Evolutionary conservation across 2,888 invertebrate species (phyloP).

Genomic region (Teleiodes luculella): DNA sequence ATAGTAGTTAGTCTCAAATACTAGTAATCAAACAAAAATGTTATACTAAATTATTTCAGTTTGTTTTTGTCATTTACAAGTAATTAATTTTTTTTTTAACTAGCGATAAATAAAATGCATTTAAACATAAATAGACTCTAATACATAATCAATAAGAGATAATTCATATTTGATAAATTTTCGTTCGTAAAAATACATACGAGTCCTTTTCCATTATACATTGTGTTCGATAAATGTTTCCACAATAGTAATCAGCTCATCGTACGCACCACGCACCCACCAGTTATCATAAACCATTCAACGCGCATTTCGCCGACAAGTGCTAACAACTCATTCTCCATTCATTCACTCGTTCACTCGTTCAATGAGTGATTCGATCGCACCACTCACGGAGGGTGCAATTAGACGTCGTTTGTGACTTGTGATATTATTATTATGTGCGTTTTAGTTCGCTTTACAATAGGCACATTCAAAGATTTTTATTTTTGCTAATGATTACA

Average conservation of each 20-base stretch:
- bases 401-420: slow-evolving; percentile 20
- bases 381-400: slow-evolving; percentile 23
- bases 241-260: neutral
- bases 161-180: too few relatives aligned
- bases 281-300: slow-evolving; percentile 20
- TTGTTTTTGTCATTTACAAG: too few relatives aligned
- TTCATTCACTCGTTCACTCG: slow-evolving; percentile 37
- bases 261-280: slow-evolving; percentile 4
- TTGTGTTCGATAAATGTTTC: neutral
- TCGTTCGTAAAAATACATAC: too few relatives aligned
- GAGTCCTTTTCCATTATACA: neutral
- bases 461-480: neutral
- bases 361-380: slow-evolving; percentile 33
- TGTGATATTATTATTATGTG: neutral
- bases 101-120: too few relatives aligned
- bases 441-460: neutral
- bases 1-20: too few relatives aligned
- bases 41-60: too few relatives aligned
- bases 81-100: too few relatives aligned
- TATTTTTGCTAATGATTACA: neutral
- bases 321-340: slow-evolving; percentile 52
- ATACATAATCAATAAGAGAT: too few relatives aligned
- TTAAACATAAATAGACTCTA: too few relatives aligned
- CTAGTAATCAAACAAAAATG: too few relatives aligned
- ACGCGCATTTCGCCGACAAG: slow-evolving; percentile 23